Base-by-base conservation (phyloP, 2,888 invertebrate species). In the Sarcophaga variegata region DNA sequence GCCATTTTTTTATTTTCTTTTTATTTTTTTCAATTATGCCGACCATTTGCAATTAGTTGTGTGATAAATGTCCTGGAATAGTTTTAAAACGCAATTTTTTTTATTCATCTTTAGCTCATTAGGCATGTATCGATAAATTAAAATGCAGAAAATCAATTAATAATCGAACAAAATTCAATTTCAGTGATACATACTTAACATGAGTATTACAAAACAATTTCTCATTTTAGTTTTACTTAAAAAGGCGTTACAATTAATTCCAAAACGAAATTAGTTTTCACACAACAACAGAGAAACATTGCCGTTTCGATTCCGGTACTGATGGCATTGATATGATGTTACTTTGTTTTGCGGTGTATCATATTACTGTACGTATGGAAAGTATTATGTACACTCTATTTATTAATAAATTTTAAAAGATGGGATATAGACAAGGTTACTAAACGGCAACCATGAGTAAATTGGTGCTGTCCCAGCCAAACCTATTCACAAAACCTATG, bases 41-140 rank as follows among this genome's bases (percentile, higher is more conserved):
- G 11, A 17, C 63, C 47, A 27, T 54, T 54, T 2, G 54, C 17
- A 54, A 54, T 17, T 54, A 20, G 45, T 4, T 20, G 59, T 70
- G 66, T 71, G 76, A 77, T 77, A 59, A 76, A 76, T 76, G 69
- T 63, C 54, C 69, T 63, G 70, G 10, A 70, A 76, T 37, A 45
- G 47, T 47, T 60, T 67, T 62, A 14, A 47, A 47, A 49, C 47
- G 27, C 20, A 74, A 27, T 75, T 74, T 75, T 72, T 67, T 17
- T 27, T 37, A 67, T 60, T 74, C 10, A 62, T 62, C 54, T 54
- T 54, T 54, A 14, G 12, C 54, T 54, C 54, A 54, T 54, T 14
- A 54, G 54, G 17, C 17, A 54, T 54, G 54, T 54, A 54, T 54
- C 54, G 54, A 54, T 54, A 54, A 37, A 37, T 37, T 37, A 37